Conservation (phyloP, 2,797 vertebrate species). For the Pangasius sanitwongsei region DNA sequence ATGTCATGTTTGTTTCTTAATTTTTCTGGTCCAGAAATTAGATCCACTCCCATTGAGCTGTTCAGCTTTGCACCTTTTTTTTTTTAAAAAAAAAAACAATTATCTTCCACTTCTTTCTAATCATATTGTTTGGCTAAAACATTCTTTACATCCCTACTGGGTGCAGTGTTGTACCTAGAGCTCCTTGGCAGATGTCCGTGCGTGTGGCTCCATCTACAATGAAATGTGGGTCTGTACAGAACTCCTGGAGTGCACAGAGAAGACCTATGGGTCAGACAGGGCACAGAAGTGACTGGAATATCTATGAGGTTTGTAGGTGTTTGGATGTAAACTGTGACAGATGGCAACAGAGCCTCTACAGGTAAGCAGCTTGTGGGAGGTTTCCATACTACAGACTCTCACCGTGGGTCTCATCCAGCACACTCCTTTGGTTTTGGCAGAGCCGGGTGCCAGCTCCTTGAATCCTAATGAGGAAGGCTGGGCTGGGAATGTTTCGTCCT, state of each 20-base stretch:
- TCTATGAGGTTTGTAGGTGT: conserved; percentile 35
- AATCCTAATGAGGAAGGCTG: conserved; percentile 74
- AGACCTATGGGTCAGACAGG: conserved; percentile 53
- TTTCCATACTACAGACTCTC: conserved; percentile 54
- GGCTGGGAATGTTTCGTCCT: conserved; percentile 75
- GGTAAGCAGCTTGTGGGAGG: neutral
- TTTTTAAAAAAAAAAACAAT: neutral
- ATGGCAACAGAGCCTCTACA: neutral
- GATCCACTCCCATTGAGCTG: neutral
- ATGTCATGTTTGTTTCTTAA: neutral
- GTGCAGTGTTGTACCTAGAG: conserved; percentile 70
- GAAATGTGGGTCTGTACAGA: conserved; percentile 80
- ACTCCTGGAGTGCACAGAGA: conserved; percentile 71
- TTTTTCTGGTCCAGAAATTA: neutral
- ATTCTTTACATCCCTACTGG: neutral
- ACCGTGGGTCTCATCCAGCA: conserved; percentile 82
- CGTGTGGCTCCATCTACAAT: conserved; percentile 85
- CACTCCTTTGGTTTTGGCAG: conserved; percentile 76
- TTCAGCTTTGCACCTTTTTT: neutral
- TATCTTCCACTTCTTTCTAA: conserved; percentile 1
- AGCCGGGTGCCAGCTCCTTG: conserved; percentile 77
- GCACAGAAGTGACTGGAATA: conserved; percentile 48
- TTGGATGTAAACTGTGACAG: conserved; percentile 9
- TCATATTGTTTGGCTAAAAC: neutral
- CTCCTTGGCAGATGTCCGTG: conserved; percentile 86